These are phyloP conservation scores for Carterocephalus palaemon DNA, from an alignment of 2,888 invertebrate species.

Conservation along the genomic window DNA sequence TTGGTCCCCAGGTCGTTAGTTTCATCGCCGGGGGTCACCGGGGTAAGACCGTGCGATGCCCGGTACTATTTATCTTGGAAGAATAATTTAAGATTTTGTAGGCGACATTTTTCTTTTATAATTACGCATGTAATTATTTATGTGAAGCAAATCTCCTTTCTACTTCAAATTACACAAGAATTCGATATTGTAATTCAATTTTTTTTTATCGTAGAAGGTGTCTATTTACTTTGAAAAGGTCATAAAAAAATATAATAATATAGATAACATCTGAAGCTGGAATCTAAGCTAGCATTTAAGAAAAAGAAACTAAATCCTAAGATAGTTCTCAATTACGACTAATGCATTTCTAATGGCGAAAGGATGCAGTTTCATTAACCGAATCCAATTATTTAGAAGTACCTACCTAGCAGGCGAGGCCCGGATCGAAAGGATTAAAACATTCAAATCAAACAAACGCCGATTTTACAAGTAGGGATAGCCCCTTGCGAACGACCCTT, in stretches of 20 bases:
- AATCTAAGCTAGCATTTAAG: not conserved
- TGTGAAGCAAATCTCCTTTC: not conserved
- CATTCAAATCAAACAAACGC: conserved; percentile 75
- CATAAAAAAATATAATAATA: no score
- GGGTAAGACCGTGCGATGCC: conserved; percentile 35
- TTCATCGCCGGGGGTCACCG: conserved; percentile 72
- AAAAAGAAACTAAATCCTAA: conserved; percentile 11
- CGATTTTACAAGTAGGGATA: conserved; percentile 59
- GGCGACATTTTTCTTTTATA: not conserved
- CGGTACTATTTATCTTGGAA: conserved; percentile 19
- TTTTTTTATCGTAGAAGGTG: no score
- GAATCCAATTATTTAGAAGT: conserved; percentile 30
- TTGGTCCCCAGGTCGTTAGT: conserved; percentile 76
- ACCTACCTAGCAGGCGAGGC: conserved; percentile 56
- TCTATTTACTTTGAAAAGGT: no score
- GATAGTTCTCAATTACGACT: conserved; percentile 16
- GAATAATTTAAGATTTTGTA: not conserved
- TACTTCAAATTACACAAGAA: no score
- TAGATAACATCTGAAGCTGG: no score
- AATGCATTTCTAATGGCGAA: conserved; percentile 17
- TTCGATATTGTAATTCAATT: no score
- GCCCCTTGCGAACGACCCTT: conserved; percentile 60
- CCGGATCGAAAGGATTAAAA: conserved; percentile 71
- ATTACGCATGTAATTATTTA: not conserved
- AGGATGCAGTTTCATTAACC: conserved; percentile 12